Base-by-base conservation (phyloP, 2,888 invertebrate genomes). In the Mimas tiliae region DNA sequence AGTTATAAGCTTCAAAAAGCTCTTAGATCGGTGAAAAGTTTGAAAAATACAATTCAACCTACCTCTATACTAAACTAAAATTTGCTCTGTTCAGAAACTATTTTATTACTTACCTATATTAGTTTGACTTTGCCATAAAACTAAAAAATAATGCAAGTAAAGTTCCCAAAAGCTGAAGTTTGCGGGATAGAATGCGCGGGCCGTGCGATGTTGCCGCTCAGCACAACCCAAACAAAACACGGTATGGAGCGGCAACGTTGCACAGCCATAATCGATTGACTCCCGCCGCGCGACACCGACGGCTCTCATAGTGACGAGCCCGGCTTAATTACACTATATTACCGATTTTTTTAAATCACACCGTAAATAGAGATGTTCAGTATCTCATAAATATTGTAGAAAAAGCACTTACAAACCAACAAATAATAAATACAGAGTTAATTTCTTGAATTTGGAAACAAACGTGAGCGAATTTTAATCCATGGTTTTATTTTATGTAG, bases 201-300 rank as follows among this genome's bases (percentile, higher is more conserved):
- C 47, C 73, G 75, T 70, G 74, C 74, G 74, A 72, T 73, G 85
- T 83, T 82, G 87, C 85, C 85, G 82, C 72, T 79, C 79, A 81
- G 79, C 80, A 75, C 87, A 87, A 91, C 90, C 91, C 90, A 93
- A 91, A 92, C 91, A 91, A 90, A 86, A 86, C 84, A 83, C 79
- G 84, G 79, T 47, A 83, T 87, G 82, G 85, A 84, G 81, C 84
- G 92, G 89, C 92, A 91, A 91, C 92, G 81, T 73, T 88, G 91
- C 91, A 72, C 74, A 75, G 70, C 74, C 75, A 77, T 83, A 83
- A 88, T 89, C 90, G 89, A 89, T 89, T 83, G 84, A 81, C 81
- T 76, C 82, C 75, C 76, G 76, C 73, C 78, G 74, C 73, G 77
- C 75, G 75, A 75, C 74, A 72, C 69, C 74, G 79, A 79, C 81